Evolutionary conservation across 2,113 vertebrate species (phyloP), one percentile per base, ranked within the genome.

Genomic region (Alaudala cheleensis): DNA sequence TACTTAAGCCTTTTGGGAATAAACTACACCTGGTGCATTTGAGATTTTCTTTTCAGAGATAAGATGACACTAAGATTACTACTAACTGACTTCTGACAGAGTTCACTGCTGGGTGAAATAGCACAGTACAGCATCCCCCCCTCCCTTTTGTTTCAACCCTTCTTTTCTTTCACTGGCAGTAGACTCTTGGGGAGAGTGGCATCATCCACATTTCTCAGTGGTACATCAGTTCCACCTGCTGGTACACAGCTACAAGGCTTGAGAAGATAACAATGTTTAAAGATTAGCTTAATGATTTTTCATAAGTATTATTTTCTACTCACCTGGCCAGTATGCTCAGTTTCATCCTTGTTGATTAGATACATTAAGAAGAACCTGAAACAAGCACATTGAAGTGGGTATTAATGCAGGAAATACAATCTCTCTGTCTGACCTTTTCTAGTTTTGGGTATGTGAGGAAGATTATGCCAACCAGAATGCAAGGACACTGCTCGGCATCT

Each of bases 331-430:
- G 99, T 99, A 98, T 99, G 99, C 94, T 99, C 99, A 2, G 99
- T 99, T 97, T 99, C 99, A 96, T 99, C 99, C 97, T 99, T 99
- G 97, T 99, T 99, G 98, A 99, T 99, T 57, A 99, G 98, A 96
- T 99, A 99, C 99, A 99, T 99, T 96, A 99, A 96, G 96, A 99
- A 99, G 98, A 99, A 99, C 97, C 99, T 99, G 97, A 57, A 97
- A 97, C 2, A 88, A 95, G 47, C 56, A 89, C 29, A 92, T 76
- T 76, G 42, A 81, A 60, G 11, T 23, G 1, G 22, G 11, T 51
- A 58, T 90, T 81, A 96, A 79, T 67, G 45, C 24, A 90, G 76
- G 86, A 53, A 62, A 49, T 3, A 1, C 31, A 21, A 39, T 31
- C 31, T 42, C 42, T 82, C 72, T 93, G 42, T 23, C 74, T 53